Conservation (phyloP, 2,797 vertebrate species). For the Austrolebias charrua region DNA sequence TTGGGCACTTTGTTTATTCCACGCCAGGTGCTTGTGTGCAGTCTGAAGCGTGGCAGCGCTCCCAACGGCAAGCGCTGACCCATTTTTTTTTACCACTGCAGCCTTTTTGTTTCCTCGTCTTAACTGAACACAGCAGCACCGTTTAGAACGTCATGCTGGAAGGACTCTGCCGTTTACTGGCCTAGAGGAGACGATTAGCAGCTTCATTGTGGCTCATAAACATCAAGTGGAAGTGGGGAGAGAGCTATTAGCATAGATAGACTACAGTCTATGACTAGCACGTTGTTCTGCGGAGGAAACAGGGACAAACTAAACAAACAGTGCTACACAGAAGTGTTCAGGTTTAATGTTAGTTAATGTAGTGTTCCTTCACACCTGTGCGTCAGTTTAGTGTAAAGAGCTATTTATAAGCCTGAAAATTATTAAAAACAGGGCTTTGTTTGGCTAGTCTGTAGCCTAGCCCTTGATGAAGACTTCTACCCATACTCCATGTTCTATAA, state of each 20-base stretch:
- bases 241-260: background rate
- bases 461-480: too few species aligned
- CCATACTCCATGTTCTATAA: too few species aligned
- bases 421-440: too few species aligned
- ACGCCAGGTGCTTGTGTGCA: conserved; percentile 63
- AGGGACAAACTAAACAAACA: too few species aligned
- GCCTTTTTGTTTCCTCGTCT: conserved; percentile 32
- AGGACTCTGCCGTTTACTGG: conserved; percentile 40
- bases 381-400: too few species aligned
- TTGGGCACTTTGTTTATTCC: conserved; percentile 70
- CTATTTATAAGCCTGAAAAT: too few species aligned
- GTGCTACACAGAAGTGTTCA: too few species aligned
- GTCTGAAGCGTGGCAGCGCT: conserved; percentile 55
- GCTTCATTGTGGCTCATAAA: conserved; percentile 41
- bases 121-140: conserved; percentile 48
- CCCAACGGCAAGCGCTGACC: conserved; percentile 62
- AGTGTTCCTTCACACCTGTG: too few species aligned
- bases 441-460: too few species aligned
- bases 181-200: conserved; percentile 38
- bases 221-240: conserved; percentile 29
- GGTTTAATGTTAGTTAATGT: too few species aligned
- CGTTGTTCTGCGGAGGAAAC: too few species aligned
- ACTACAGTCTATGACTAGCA: too few species aligned
- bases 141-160: conserved; percentile 54
- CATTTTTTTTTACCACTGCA: conserved; percentile 53